Percentiles rank a stretch among this genome's conserved stretches.
Evolutionary conservation across 2,797 vertebrate species (phyloP).

Genomic region (Muraenolepis orangiensis): DNA sequence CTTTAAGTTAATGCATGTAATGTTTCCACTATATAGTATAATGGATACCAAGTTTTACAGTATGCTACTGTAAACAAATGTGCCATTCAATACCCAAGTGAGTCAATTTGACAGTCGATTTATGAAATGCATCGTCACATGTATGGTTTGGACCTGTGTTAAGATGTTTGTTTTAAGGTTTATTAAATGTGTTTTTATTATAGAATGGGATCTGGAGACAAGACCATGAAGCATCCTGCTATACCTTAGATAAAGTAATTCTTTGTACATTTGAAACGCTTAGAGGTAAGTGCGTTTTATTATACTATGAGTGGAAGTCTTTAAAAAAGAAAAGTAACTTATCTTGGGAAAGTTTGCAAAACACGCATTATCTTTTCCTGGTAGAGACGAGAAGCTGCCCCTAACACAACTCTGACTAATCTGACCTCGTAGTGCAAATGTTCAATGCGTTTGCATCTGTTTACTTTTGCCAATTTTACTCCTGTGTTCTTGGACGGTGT

Average conservation of each 20-base stretch:
- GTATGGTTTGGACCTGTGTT: constrained; percentile 6
- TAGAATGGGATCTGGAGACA: constrained; percentile 59
- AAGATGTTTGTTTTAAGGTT: constrained; percentile 10
- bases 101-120: not conserved
- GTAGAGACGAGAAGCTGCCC: not conserved
- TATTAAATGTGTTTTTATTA: constrained; percentile 11
- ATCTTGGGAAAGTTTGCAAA: not conserved
- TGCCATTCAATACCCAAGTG: too few species aligned
- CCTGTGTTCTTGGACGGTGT: not conserved
- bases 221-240: constrained; percentile 67
- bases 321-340: not conserved
- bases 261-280: constrained; percentile 54
- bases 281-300: constrained; percentile 48
- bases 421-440: not conserved
- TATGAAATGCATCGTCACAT: not conserved
- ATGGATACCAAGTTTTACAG: too few species aligned
- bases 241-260: constrained; percentile 53
- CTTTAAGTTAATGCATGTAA: too few species aligned
- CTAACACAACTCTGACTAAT: not conserved
- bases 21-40: too few species aligned
- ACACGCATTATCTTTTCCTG: not conserved
- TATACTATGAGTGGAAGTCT: not conserved
- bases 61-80: too few species aligned
- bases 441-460: not conserved
- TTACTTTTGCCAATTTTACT: not conserved